phyloP scores from a whole-genome alignment of 1,140 invertebrate species.

The Trichonephila clavipes region DNA sequence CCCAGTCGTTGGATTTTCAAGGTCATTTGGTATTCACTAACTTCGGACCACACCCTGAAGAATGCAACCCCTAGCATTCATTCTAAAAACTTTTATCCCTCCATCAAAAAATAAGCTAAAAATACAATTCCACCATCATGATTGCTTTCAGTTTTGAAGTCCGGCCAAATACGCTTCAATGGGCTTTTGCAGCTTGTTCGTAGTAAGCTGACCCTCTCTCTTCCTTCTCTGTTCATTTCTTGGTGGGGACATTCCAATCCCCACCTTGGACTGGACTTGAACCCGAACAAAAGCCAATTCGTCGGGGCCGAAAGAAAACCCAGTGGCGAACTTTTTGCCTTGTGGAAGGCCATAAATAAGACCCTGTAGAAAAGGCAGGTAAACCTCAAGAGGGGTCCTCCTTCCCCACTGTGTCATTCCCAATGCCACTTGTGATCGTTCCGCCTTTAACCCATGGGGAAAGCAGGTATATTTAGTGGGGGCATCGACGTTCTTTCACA shows the following conservation, averaged over 20 bases:
- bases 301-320: background rate
- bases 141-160: background rate
- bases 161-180: background rate
- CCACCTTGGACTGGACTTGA: background rate
- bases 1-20: background rate
- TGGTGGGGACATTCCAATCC: background rate
- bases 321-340: background rate
- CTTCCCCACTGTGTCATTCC: conserved; percentile 12
- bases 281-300: background rate
- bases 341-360: conserved; percentile 15
- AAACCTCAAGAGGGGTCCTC: background rate
- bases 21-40: background rate
- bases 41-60: background rate
- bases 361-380: background rate
- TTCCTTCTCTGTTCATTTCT: background rate
- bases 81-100: background rate
- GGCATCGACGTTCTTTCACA: background rate
- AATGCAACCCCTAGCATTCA: background rate
- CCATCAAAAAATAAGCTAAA: background rate
- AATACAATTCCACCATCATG: background rate
- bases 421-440: conserved; percentile 43
- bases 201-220: background rate
- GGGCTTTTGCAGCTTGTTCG: background rate
- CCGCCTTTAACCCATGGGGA: background rate
- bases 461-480: conserved; percentile 29